These are phyloP conservation scores for Antechinus stuartii DNA, from an alignment of 2,113 vertebrate genomes.

Conservation along the genomic window DNA sequence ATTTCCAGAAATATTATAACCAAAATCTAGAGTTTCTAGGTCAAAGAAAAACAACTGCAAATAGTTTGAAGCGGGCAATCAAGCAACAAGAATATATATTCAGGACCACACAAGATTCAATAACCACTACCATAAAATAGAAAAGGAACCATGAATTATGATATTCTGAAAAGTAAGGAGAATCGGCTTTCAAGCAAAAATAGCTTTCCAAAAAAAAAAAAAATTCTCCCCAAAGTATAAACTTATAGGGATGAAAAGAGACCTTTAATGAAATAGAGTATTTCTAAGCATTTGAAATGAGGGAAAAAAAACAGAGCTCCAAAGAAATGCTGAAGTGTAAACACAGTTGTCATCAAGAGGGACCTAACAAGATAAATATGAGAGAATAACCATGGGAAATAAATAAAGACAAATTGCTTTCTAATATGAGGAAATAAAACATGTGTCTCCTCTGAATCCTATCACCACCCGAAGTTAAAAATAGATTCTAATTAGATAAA, in stretches of 20 bases:
- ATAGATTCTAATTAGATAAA: not conserved
- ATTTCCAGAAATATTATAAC: not conserved
- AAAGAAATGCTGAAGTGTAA: not conserved
- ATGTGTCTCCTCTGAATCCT: not conserved
- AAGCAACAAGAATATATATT: not conserved
- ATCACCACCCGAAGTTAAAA: not conserved
- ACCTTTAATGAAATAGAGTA: not conserved
- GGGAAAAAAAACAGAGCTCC: not conserved
- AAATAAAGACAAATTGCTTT: not conserved
- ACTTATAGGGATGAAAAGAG: not conserved
- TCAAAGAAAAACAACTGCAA: not conserved
- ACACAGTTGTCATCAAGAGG: not conserved
- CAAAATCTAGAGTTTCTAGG: not conserved
- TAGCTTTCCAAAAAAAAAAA: not conserved
- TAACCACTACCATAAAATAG: not conserved
- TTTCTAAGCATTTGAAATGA: not conserved
- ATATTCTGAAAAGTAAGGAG: not conserved
- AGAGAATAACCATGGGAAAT: not conserved
- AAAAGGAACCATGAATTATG: not conserved
- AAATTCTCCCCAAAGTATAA: not conserved
- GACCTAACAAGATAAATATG: not conserved
- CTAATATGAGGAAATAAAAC: not conserved
- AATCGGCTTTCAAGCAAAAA: not conserved
- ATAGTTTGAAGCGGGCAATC: not conserved
- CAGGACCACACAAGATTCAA: not conserved